Evolutionary conservation across 2,888 invertebrate genomes (phyloP).

Genomic region (Poecilus cupreus): DNA sequence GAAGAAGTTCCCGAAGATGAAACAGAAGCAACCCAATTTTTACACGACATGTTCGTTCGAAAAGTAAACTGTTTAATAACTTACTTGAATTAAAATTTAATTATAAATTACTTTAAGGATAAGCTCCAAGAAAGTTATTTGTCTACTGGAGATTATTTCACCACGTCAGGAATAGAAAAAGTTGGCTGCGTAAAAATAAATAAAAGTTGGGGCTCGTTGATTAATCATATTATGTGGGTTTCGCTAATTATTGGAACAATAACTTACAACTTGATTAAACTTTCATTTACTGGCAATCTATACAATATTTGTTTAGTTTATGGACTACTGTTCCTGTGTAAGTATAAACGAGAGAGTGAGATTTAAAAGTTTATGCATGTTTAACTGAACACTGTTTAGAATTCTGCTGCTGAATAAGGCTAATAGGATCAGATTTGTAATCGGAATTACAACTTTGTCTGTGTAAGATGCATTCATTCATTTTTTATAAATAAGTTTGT

Average conservation of each 20-base stretch:
- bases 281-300: conserved; percentile 76
- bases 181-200: conserved; percentile 65
- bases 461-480: too few relatives aligned
- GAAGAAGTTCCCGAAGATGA: conserved; percentile 85
- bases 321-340: conserved; percentile 46
- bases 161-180: conserved; percentile 66
- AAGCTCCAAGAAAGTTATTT: conserved; percentile 68
- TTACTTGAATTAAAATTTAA: too few relatives aligned
- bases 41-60: conserved; percentile 84
- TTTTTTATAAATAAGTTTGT: too few relatives aligned
- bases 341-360: too few relatives aligned
- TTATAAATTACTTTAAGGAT: conserved; percentile 63
- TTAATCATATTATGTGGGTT: conserved; percentile 82
- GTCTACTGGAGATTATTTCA: conserved; percentile 69
- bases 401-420: too few relatives aligned
- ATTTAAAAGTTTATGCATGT: too few relatives aligned
- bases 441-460: too few relatives aligned
- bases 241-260: conserved; percentile 78
- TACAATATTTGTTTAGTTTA: conserved; percentile 10
- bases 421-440: too few relatives aligned
- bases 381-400: too few relatives aligned
- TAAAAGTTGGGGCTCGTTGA: conserved; percentile 78
- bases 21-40: conserved; percentile 82
- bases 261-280: conserved; percentile 77
- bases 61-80: conserved; percentile 78